phyloP scores from a whole-genome alignment of 1,140 invertebrate genomes.

The Papilio polytes region DNA sequence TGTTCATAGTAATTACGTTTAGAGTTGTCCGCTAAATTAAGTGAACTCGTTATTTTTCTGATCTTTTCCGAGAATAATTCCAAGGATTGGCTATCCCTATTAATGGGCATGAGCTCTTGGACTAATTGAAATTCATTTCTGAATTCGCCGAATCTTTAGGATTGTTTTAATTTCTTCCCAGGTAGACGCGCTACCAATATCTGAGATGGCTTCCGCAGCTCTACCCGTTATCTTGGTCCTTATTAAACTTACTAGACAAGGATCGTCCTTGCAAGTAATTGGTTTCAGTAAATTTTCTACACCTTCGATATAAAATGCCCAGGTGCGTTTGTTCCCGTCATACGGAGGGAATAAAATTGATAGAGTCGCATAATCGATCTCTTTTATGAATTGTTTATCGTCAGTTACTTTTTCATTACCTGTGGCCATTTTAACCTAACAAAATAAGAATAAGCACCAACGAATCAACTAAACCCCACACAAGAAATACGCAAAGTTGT shows the following conservation, averaged over 20 bases:
- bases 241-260: constrained; percentile 43
- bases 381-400: too few species aligned
- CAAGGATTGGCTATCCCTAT: constrained; percentile 23
- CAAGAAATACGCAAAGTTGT: too few species aligned
- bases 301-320: constrained; percentile 42
- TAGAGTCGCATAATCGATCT: neutral
- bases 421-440: too few species aligned
- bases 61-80: constrained; percentile 41
- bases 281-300: constrained; percentile 46
- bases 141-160: constrained; percentile 38
- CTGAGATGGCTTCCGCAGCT: constrained; percentile 46
- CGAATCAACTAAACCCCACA: too few species aligned
- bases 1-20: too few species aligned
- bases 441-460: too few species aligned
- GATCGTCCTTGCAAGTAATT: constrained; percentile 39
- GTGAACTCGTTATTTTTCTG: too few species aligned
- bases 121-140: constrained; percentile 33
- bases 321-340: constrained; percentile 40
- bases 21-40: too few species aligned
- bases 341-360: constrained; percentile 28
- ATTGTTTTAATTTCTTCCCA: constrained; percentile 45
- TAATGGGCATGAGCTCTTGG: constrained; percentile 10
- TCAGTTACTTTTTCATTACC: too few species aligned
- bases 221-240: constrained; percentile 47
- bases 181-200: constrained; percentile 31